Base-by-base conservation (phyloP, 2,888 invertebrate genomes). In the Helleia helle region DNA sequence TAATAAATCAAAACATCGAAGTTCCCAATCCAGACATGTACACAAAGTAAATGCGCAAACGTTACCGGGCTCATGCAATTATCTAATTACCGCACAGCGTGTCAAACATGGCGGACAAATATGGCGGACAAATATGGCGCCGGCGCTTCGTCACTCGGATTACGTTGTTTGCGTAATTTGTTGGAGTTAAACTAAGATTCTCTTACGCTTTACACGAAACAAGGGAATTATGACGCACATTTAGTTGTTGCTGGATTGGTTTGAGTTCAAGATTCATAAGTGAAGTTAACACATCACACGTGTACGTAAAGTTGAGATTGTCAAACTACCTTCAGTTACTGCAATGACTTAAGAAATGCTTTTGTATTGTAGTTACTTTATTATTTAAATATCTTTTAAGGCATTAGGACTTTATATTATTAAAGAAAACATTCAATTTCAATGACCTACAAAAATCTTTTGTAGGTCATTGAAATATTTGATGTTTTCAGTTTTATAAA, bases 101-200 rank as follows among this genome's bases (percentile, higher is more conserved):
- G 50, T 49, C 65, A 61, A 65, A 65, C 56, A 66, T 60, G 67
- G 62, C 49, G 56, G 50, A 47, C 64, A 62, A 65, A 65, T 56
- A 65, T 59, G 66, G 62, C 59, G 55, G 57, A 47, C 63, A 56
- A 61, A 63, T 54, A 59, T 58, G 60, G 58, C 56, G 55, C 41
- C 46, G 47, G 49, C 48, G 57, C 49, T 42, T 45, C 59, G 61
- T 58, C 59, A 56, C 64, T 54, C 50, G 61, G 62, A 67, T 69
- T 59, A 54, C 65, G 59, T 49, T 73, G 70, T 73, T 73, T 73
- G 65, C 53, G 51, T 61, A 72, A 73, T 68, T 71, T 64, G 71
- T 69, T 66, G 54, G 59, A 67, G 66, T 66, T 67, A 40, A n/a
- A n/a, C n/a, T n/a, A 50, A 71, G 71, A 71, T 65, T 48, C 48